Base-by-base conservation (phyloP, 2,113 vertebrate genomes). In the Nettapus auritus region DNA sequence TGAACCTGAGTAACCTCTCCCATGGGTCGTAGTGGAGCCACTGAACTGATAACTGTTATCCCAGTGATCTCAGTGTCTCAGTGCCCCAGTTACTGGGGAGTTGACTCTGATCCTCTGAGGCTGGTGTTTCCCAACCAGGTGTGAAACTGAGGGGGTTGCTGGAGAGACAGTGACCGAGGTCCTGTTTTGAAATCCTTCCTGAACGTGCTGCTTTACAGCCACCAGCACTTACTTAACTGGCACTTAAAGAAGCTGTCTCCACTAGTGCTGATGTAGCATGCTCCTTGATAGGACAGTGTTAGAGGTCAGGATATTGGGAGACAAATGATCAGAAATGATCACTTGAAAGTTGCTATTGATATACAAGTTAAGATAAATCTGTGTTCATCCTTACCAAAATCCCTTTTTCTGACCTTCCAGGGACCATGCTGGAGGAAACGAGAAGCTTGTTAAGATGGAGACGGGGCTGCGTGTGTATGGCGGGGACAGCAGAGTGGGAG, bases 351-450 rank as follows among this genome's bases (percentile, higher is more conserved):
- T 26, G 15, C 56, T 34, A 2, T 11, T 60, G 48, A 53, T 14
- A 2, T 15, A 5, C 3, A 36, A 64, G 0, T 28, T 44, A 13
- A 1, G 2, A 21, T 14, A 14, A 31, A 28, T 26, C 36, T 25
- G 2, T 74, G 36, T 59, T 83, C 22, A 14, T 44, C 52, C 19
- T 62, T 63, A 15, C 60, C 46, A 36, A 73, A 80, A 46, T 53
- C 20, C 44, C 1, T 16, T 64, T 33, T 91, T 60, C 26, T 62
- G 13, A 12, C 55, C 33, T 89, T 89, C 2, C 76, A 99, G 99
- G 99, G 99, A 99, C 97, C 99, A 99, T 3, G 99, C 99, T 8
- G 98, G 99, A 8, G 99, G 99, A 52, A 99, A 99, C 1, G 99
- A 99, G 96, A 99, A 99, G 97, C 98, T 99, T 48, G 96, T 99